These are phyloP conservation scores for Pocillopora verrucosa DNA, from an alignment of 64 coral and sea anemone genomes.

Conservation along the genomic window DNA sequence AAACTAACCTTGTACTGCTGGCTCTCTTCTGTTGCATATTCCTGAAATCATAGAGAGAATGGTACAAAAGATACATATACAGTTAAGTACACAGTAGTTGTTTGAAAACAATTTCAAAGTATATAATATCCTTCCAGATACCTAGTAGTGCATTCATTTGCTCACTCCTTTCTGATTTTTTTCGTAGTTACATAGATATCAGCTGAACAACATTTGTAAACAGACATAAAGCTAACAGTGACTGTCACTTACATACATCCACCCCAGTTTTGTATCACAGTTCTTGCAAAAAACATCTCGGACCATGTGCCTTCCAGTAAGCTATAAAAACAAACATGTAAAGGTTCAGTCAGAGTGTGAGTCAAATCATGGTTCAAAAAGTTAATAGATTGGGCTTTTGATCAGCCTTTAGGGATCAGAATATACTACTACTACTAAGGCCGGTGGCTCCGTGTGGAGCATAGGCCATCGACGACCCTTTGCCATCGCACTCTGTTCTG, in stretches of 20 bases:
- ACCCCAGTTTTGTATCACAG: conserved; percentile 97
- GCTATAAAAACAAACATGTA: conserved; percentile 23
- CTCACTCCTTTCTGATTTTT: too few species aligned
- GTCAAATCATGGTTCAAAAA: neutral
- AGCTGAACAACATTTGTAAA: neutral
- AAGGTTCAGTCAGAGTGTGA: neutral
- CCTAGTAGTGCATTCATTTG: neutral
- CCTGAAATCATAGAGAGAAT: conserved; percentile 37
- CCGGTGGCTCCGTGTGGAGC: too few species aligned
- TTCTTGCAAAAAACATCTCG: conserved; percentile 99
- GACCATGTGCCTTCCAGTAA: conserved; percentile 98
- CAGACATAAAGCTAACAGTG: neutral
- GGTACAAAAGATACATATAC: neutral
- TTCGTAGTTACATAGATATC: too few species aligned
- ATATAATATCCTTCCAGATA: neutral
- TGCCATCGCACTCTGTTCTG: too few species aligned
- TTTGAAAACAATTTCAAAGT: neutral
- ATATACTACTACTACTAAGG: too few species aligned
- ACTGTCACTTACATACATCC: conserved; percentile 98
- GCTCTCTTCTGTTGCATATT: conserved; percentile 95
- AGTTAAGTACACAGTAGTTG: neutral
- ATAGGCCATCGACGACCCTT: too few species aligned
- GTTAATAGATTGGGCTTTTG: too few species aligned
- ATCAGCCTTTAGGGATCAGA: too few species aligned
- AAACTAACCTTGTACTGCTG: conserved; percentile 89